Conservation (phyloP, 2,113 vertebrate species). For the Plestiodon gilberti region DNA sequence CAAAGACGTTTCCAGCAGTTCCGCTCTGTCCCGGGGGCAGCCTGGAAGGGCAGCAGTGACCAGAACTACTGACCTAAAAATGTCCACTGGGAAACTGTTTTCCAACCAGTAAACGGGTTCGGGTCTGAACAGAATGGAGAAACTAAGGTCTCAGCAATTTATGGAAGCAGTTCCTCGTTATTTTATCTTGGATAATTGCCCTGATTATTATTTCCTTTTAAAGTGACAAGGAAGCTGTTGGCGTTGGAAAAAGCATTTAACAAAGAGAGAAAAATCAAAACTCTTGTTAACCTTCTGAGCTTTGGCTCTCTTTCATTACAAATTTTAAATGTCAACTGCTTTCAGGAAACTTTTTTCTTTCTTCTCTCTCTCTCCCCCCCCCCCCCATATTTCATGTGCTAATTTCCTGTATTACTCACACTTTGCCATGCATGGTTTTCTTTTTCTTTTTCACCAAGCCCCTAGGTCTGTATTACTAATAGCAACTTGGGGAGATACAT, state of each 20-base stretch:
- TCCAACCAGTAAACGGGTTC: not conserved
- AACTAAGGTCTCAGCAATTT: not conserved
- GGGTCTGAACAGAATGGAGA: not conserved
- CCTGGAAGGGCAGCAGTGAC: not conserved
- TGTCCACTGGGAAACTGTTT: not conserved
- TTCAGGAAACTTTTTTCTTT: constrained; percentile 9
- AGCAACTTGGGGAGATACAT: not conserved
- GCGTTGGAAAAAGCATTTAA: constrained; percentile 31
- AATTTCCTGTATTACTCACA: constrained; percentile 44
- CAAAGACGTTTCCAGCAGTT: no score
- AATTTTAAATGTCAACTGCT: constrained; percentile 26
- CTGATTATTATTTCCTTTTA: not conserved
- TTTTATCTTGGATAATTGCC: constrained; percentile 5
- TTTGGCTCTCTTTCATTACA: not conserved
- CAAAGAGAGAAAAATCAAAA: constrained; percentile 13
- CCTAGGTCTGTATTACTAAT: constrained; percentile 7
- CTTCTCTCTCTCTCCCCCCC: not conserved
- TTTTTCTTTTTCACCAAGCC: not conserved
- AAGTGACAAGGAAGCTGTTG: constrained; percentile 29
- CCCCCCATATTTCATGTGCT: not conserved
- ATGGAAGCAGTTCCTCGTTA: not conserved
- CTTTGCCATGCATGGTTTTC: not conserved
- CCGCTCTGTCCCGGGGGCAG: not conserved
- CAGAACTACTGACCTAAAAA: not conserved
- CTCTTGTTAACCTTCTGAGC: not conserved